A percentile compares a stretch with the other conserved stretches of the same genome.
Evolutionary conservation across 2,797 vertebrate species (phyloP).

Genomic region (Falco naumanni): DNA sequence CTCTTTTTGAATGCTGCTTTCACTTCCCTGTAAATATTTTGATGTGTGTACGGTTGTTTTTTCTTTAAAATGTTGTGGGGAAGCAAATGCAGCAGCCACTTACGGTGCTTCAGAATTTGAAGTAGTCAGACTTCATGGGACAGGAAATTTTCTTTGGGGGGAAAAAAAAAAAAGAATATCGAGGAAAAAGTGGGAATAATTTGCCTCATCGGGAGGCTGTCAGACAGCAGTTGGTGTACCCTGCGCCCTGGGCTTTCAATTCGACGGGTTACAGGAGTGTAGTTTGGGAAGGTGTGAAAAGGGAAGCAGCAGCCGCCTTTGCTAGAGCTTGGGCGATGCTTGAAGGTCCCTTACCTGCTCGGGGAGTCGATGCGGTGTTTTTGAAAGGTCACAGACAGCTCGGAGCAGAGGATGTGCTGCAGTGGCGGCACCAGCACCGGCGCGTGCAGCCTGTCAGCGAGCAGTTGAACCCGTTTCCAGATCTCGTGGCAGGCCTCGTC

Average conservation of each 20-base stretch:
- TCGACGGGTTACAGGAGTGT: neutral
- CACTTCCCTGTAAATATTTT: constrained; percentile 80
- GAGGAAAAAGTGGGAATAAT: neutral
- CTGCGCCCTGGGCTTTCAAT: accelerated
- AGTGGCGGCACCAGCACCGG: neutral
- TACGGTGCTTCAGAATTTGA: constrained; percentile 76
- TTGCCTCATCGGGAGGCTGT: neutral
- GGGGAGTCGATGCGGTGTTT: neutral
- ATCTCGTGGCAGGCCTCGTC: constrained; percentile 81
- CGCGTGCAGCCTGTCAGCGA: constrained; percentile 48
- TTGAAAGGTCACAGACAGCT: neutral
- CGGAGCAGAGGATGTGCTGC: neutral
- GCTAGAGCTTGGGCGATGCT: neutral
- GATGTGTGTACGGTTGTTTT: constrained; percentile 65
- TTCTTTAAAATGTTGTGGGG: constrained; percentile 61
- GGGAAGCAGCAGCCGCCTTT: neutral
- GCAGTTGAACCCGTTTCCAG: constrained; percentile 75
- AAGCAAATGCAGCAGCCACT: constrained; percentile 76
- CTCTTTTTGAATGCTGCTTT: constrained; percentile 75
- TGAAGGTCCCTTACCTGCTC: constrained; percentile 51
- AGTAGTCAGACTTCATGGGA: constrained; percentile 60
- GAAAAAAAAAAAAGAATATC: no score
- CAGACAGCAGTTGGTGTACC: accelerated
- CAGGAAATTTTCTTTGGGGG: no score
- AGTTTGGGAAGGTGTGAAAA: accelerated